Evolutionary conservation across 2,888 invertebrate species (phyloP), one percentile per base, ranked within the genome.

Genomic region (Caenorhabditis uteleia): DNA sequence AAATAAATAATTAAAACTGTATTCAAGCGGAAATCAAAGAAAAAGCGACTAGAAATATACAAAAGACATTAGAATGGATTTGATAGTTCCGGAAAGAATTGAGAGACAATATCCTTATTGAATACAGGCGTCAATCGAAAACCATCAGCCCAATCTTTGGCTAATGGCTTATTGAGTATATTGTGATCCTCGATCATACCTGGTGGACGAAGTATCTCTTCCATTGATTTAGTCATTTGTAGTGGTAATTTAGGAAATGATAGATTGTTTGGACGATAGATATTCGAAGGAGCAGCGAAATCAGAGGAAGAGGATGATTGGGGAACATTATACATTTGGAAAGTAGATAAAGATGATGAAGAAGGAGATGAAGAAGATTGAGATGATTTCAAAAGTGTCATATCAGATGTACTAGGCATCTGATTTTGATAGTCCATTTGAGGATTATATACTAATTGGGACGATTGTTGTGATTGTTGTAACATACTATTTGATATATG

Each of bases 1-100:
- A n/a, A n/a, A n/a, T n/a, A n/a, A n/a, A n/a, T n/a, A n/a, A n/a
- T n/a, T n/a, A n/a, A n/a, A n/a, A n/a, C n/a, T n/a, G n/a, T n/a
- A n/a, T n/a, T n/a, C n/a, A n/a, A n/a, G n/a, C n/a, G n/a, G n/a
- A n/a, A n/a, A n/a, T n/a, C n/a, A n/a, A n/a, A n/a, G n/a, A n/a
- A n/a, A n/a, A n/a, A n/a, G n/a, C n/a, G n/a, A n/a, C n/a, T n/a
- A n/a, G n/a, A n/a, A n/a, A n/a, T n/a, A n/a, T n/a, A n/a, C n/a
- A n/a, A n/a, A n/a, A n/a, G n/a, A n/a, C n/a, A n/a, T n/a, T n/a
- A n/a, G n/a, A n/a, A n/a, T n/a, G n/a, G 50, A 40, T 38, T 39
- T 5, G 49, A 45, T 12, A 72, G 38, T 54, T 79, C 79, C 4
- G 79, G 79, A 48, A 79, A 79, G 46, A 79, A 79, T 38, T 79